phyloP scores from a whole-genome alignment of 2,797 vertebrate genomes.

The Gallirallus australis region DNA sequence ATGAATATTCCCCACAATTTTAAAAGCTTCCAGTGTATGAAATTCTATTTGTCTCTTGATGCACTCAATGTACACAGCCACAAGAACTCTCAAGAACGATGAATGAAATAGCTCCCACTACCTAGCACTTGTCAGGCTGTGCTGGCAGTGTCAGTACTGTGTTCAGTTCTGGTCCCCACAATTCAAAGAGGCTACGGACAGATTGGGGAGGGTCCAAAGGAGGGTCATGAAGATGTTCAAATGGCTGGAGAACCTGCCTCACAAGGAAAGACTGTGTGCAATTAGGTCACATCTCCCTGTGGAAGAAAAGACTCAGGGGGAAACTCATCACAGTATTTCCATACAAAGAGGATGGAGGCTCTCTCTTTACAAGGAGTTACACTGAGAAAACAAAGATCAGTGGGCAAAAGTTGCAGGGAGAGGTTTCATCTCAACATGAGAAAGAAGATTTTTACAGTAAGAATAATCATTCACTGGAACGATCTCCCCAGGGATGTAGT shows the following conservation, averaged over 20 bases:
- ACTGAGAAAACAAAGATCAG: neutral
- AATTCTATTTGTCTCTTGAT: neutral
- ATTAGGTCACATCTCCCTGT: neutral
- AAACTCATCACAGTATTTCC: neutral
- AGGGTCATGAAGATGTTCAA: neutral
- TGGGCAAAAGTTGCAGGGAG: neutral
- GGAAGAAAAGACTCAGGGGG: neutral
- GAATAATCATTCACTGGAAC: neutral
- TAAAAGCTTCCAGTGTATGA: neutral
- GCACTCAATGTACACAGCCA: neutral
- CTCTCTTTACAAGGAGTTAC: neutral
- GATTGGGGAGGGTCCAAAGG: neutral
- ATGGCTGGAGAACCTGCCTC: neutral
- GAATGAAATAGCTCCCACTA: neutral
- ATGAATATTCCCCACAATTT: neutral
- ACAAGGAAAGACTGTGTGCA: neutral
- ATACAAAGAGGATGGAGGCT: neutral
- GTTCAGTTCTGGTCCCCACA: neutral
- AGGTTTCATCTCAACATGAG: neutral
- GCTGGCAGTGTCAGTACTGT: too few species aligned
- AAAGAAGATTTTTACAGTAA: neutral
- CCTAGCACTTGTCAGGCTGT: neutral
- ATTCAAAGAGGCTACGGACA: neutral
- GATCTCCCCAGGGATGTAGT: neutral
- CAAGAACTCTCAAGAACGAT: neutral